Percentiles rank a stretch among this genome's conserved stretches.
These are phyloP conservation scores for Eupsilia transversa DNA, from an alignment of 2,888 invertebrate genomes.

Conservation along the genomic window DNA sequence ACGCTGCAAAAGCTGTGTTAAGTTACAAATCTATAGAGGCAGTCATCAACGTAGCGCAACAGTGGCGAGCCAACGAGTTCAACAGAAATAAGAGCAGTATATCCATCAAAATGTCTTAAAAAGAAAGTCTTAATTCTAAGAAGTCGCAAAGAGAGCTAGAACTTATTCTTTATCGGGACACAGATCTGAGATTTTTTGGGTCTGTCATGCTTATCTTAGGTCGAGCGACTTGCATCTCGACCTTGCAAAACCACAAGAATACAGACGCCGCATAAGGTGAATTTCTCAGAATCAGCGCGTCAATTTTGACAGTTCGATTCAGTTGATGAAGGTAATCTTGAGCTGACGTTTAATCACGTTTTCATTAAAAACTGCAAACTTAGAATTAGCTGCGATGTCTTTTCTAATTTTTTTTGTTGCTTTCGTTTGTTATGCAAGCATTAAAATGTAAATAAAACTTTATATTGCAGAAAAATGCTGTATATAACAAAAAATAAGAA, in stretches of 20 bases:
- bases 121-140: conserved; percentile 66
- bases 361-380: conserved; percentile 41
- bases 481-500: conserved; percentile 11
- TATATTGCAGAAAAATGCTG: conserved; percentile 16
- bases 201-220: conserved; percentile 49
- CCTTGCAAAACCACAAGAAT: conserved; percentile 56
- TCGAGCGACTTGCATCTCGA: conserved; percentile 50
- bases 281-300: conserved; percentile 59
- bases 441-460: conserved; percentile 34
- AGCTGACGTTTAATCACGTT: conserved; percentile 68
- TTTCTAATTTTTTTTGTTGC: conserved; percentile 21
- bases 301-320: conserved; percentile 73
- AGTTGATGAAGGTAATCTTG: conserved; percentile 72
- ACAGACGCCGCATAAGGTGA: conserved; percentile 40
- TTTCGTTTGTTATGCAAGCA: conserved; percentile 37
- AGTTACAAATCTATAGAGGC: conserved; percentile 24
- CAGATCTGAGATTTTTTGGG: conserved; percentile 54
- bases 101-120: conserved; percentile 64
- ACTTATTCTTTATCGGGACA: conserved; percentile 55
- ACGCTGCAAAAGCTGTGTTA: conserved; percentile 12
- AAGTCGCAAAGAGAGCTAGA: conserved; percentile 52
- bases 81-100: conserved; percentile 54
- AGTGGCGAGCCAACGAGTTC: conserved; percentile 48
- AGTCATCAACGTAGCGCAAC: conserved; percentile 35
- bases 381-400: conserved; percentile 38